phyloP scores from a whole-genome alignment of 2,113 vertebrate species.

The Trichomycterus rosablanca region DNA sequence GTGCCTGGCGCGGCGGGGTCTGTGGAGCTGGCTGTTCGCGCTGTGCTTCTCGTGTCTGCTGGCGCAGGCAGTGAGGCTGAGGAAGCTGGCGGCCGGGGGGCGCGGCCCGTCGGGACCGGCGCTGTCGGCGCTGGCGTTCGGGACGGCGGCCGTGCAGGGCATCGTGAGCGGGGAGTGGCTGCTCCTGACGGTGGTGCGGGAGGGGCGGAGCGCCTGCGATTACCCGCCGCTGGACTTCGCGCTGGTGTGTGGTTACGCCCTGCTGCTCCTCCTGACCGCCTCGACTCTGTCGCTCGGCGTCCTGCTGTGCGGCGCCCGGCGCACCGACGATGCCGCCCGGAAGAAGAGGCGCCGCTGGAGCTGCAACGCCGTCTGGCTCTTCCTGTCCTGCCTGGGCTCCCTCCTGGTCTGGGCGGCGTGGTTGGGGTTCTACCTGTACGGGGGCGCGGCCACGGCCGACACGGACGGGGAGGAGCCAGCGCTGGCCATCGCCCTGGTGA shows the following conservation, averaged over 20 bases:
- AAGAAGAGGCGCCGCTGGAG: constrained; percentile 76
- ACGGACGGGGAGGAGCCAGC: constrained; percentile 85
- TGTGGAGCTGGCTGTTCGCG: constrained; percentile 89
- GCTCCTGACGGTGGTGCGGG: constrained; percentile 83
- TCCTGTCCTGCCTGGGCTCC: constrained; percentile 81
- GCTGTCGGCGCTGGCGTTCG: constrained; percentile 75
- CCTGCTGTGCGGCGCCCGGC: constrained; percentile 85
- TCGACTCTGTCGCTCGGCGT: constrained; percentile 76
- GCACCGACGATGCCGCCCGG: constrained; percentile 43
- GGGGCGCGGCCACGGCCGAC: constrained; percentile 56
- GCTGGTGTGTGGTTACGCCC: constrained; percentile 83
- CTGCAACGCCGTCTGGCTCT: constrained; percentile 83
- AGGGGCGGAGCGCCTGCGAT: constrained; percentile 81
- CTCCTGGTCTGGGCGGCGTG: constrained; percentile 89
- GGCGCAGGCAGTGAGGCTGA: constrained; percentile 82
- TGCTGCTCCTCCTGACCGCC: constrained; percentile 78
- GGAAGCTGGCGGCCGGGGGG: constrained; percentile 76
- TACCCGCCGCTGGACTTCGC: constrained; percentile 91
- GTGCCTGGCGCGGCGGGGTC: constrained; percentile 82
- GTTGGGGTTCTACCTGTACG: constrained; percentile 92
- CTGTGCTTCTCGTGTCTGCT: constrained; percentile 93
- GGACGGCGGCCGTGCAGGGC: constrained; percentile 85
- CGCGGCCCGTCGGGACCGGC: constrained; percentile 79
- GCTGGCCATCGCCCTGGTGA: constrained; percentile 84
- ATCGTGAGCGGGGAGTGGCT: constrained; percentile 91